Evolutionary conservation across 2,113 vertebrate species (phyloP).

Genomic region (Pachyramphus minor): DNA sequence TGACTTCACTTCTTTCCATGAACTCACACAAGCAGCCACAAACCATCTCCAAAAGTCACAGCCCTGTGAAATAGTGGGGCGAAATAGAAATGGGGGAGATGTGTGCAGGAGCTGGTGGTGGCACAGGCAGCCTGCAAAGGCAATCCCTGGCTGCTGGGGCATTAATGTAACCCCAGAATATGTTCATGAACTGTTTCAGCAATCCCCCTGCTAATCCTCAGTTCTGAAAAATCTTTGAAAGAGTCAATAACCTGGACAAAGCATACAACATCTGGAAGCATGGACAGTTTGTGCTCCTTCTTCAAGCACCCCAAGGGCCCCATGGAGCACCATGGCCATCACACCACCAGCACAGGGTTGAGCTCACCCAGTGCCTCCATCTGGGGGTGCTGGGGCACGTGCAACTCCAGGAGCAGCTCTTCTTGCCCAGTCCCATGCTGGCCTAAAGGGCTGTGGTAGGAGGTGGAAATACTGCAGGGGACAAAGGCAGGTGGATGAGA

Average conservation of each 20-base stretch:
- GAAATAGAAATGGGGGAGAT: not conserved
- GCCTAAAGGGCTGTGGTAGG: not conserved
- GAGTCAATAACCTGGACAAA: not conserved
- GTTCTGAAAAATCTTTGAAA: not conserved
- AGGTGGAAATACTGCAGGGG: not conserved
- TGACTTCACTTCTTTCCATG: not conserved
- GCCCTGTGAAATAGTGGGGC: not conserved
- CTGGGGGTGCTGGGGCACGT: not conserved
- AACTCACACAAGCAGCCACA: not conserved
- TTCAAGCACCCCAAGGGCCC: not conserved
- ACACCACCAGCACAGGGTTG: rapidly evolving
- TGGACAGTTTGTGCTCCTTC: not conserved
- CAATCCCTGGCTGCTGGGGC: not conserved
- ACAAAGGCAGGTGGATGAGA: not conserved
- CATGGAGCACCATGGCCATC: not conserved
- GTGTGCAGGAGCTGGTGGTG: not conserved
- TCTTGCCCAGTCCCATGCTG: not conserved
- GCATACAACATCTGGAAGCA: not conserved
- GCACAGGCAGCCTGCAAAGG: not conserved
- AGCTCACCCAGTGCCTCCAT: not conserved
- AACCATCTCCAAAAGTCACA: not conserved
- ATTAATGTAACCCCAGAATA: not conserved
- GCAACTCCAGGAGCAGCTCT: not conserved
- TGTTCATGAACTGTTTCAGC: not conserved
- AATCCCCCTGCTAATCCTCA: not conserved